Percentiles rank a stretch among this genome's conserved stretches.
phyloP scores from a whole-genome alignment of 2,888 invertebrate species.

The Sarcophaga carnaria region DNA sequence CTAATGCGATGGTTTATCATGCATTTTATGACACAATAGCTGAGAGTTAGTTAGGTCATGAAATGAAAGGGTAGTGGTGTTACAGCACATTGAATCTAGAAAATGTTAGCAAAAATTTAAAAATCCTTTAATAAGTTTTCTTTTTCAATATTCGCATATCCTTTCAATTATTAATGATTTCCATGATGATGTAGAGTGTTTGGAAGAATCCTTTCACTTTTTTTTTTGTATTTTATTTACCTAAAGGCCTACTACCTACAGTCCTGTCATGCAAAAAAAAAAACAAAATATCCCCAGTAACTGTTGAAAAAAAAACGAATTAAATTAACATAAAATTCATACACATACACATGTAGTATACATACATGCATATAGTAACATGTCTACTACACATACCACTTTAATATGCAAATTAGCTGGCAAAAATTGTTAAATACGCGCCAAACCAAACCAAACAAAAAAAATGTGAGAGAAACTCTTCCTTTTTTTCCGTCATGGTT shows the following conservation, averaged over 20 bases:
- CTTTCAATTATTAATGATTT: conserved; percentile 11
- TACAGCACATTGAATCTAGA: background rate
- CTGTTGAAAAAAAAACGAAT: background rate
- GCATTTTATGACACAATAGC: conserved; percentile 20
- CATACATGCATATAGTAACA: background rate
- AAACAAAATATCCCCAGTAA: conserved; percentile 20
- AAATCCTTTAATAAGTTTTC: conserved; percentile 7
- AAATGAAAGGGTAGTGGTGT: conserved; percentile 14
- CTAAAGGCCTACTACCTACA: conserved; percentile 55
- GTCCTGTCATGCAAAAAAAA: conserved; percentile 9
- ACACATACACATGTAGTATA: background rate
- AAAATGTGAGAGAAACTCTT: conserved; percentile 37
- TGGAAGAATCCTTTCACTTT: conserved; percentile 67
- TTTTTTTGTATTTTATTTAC: conserved; percentile 50
- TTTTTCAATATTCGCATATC: conserved; percentile 9
- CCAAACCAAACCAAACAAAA: conserved; percentile 36
- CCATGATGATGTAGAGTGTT: conserved; percentile 6
- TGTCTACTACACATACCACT: conserved; percentile 11
- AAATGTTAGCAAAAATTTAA: conserved; percentile 35
- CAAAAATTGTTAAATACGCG: conserved; percentile 65
- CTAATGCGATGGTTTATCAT: background rate
- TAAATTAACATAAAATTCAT: conserved; percentile 29
- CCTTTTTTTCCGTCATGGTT: background rate
- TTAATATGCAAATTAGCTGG: conserved; percentile 67
- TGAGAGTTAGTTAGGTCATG: background rate